These are phyloP conservation scores for Ophraella communa DNA, from an alignment of 2,888 invertebrate genomes.

Conservation along the genomic window DNA sequence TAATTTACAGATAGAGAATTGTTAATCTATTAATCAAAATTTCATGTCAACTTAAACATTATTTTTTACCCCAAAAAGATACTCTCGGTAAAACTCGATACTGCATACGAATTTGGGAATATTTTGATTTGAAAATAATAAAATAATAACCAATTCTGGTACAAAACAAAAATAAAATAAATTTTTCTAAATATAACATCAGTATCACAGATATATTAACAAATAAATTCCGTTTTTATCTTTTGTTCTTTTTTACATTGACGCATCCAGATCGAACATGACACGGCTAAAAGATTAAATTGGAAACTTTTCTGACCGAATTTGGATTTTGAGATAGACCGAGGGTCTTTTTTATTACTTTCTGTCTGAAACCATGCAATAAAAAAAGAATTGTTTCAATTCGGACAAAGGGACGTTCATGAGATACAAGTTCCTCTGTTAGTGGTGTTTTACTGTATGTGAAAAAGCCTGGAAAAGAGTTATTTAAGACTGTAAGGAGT, in stretches of 20 bases:
- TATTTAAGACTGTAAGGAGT: background rate
- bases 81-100: no score
- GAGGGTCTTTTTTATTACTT: background rate
- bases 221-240: background rate
- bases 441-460: background rate
- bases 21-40: no score
- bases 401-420: background rate
- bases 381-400: background rate
- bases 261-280: background rate
- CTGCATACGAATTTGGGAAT: no score
- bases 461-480: background rate
- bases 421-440: background rate
- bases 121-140: no score
- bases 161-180: no score
- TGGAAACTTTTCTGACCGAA: background rate
- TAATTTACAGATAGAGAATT: no score
- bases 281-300: background rate
- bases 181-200: no score
- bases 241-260: background rate
- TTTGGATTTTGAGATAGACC: background rate
- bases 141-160: no score
- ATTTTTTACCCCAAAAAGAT: no score
- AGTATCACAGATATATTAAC: no score
- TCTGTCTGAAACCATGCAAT: background rate
- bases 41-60: no score